Base-by-base conservation (phyloP, 2,113 vertebrate genomes). In the Falcunculus frontatus region DNA sequence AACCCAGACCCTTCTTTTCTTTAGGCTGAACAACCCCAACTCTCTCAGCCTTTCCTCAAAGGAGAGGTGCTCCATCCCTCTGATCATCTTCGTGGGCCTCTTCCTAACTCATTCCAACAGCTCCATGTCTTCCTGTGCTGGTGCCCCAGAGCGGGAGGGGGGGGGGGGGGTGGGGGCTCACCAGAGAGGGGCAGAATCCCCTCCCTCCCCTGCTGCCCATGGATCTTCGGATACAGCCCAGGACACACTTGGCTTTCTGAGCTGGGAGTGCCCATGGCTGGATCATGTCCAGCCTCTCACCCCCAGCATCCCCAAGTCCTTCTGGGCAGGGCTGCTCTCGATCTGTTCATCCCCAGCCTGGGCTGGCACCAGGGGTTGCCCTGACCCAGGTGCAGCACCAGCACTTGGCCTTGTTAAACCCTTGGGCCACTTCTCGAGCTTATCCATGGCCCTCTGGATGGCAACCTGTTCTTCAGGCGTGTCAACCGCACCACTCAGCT, bases 351-450 rank as follows among this genome's bases (percentile, higher is more conserved):
- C 2, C 14, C n/a, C 78, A 49, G 29, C 42, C 78, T 57, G 50
- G 39, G 49, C 11, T 65, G 60, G 39, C 76, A 55, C 33, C 10
- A 11, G 49, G 60, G 39, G 9, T 18, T 80, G 39, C 20, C 33
- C 62, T 9, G 13, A 44, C 41, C 33, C 62, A 46, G 16, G 26
- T 5, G 16, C 41, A 46, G 50, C 21, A 26, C 10, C 62, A 26
- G 50, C 13, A 14, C 20, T 2, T 25, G 41, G 26, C 33, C 33
- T 55, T 35, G 33, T 16, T 46, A 26, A 37, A 80, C 41, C 33
- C 33, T 15, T 2, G 33, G 21, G 41, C 9, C 39, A 19, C 16
- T 65, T 3, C 26, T 26, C 0, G 0, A 55, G 16, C 41, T 32
- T 65, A 20, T 80, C 33, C 50, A 20, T 10, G 7, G 1, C 21